Evolutionary conservation across 2,113 vertebrate species (phyloP).

Genomic region (Riparia riparia): DNA sequence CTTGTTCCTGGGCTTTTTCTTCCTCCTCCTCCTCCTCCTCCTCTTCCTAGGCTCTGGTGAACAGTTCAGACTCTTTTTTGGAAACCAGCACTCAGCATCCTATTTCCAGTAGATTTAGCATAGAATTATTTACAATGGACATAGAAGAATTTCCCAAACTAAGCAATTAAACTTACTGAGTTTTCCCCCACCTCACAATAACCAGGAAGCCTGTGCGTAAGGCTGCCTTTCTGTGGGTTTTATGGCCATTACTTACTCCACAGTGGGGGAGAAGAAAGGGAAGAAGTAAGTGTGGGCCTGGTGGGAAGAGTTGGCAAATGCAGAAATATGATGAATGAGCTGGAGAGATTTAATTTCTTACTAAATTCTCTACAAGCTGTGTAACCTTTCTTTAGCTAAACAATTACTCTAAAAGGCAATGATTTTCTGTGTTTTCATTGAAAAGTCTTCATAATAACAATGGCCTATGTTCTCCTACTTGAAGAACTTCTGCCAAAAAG

Average conservation of each 20-base stretch:
- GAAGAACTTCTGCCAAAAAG: slow-evolving; percentile 64
- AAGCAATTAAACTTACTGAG: slow-evolving; percentile 37
- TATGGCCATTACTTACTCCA: slow-evolving; percentile 59
- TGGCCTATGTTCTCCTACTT: slow-evolving; percentile 69
- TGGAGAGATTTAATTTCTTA: slow-evolving; percentile 70
- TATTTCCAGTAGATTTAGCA: slow-evolving; percentile 25
- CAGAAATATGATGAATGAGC: slow-evolving; percentile 69
- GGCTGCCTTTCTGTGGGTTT: slow-evolving; percentile 55
- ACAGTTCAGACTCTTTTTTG: not conserved
- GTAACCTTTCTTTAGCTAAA: slow-evolving; percentile 60
- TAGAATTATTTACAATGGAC: slow-evolving; percentile 47
- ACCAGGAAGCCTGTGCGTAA: slow-evolving; percentile 12
- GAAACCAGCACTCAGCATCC: slow-evolving; percentile 11
- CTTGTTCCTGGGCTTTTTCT: slow-evolving; percentile 28
- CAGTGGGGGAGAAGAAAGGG: slow-evolving; percentile 57
- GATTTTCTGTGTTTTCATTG: slow-evolving; percentile 60
- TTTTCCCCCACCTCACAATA: slow-evolving; percentile 32
- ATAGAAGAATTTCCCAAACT: slow-evolving; percentile 38
- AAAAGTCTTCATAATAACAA: slow-evolving; percentile 71
- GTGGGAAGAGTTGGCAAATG: slow-evolving; percentile 68
- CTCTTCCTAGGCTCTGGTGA: not conserved
- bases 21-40: not conserved
- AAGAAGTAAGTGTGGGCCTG: slow-evolving; percentile 55
- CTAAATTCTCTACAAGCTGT: slow-evolving; percentile 67
- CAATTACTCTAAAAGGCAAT: slow-evolving; percentile 53